phyloP scores from a whole-genome alignment of 1,140 invertebrate genomes.

The Sesamia nonagrioides region DNA sequence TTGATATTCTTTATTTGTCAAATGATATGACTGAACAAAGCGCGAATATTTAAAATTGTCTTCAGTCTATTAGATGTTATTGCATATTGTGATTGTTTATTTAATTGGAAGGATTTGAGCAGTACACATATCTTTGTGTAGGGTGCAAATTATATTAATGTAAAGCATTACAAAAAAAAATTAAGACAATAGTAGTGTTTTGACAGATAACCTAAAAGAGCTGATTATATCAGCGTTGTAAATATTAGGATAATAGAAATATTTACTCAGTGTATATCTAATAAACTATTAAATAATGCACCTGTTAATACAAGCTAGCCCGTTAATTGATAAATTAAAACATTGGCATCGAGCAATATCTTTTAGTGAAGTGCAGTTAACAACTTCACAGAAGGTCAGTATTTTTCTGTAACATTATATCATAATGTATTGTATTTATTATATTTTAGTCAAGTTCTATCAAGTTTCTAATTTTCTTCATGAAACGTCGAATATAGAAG shows the following conservation, averaged over 20 bases:
- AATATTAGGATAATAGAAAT: constrained; percentile 36
- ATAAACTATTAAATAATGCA: constrained; percentile 69
- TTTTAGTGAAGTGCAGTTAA: constrained; percentile 77
- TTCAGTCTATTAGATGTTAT: background rate
- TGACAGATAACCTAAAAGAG: constrained; percentile 82
- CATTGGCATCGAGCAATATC: constrained; percentile 77
- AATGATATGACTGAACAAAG: constrained; percentile 9
- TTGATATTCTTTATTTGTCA: background rate
- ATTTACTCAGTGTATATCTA: background rate
- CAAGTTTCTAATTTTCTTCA: background rate
- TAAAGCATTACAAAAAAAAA: background rate
- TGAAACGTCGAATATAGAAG: background rate
- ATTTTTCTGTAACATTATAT: constrained; percentile 23
- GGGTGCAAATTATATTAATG: too few relatives aligned
- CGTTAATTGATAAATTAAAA: constrained; percentile 79
- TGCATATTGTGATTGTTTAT: background rate
- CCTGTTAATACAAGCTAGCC: constrained; percentile 77
- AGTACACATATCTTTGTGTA: background rate
- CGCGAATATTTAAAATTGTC: constrained; percentile 47
- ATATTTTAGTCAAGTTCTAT: background rate
- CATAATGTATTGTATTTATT: constrained; percentile 26
- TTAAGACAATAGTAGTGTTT: constrained; percentile 39
- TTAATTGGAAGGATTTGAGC: background rate
- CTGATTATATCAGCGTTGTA: constrained; percentile 59
- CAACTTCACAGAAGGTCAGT: constrained; percentile 83